A percentile compares a stretch with the other conserved stretches of the same genome.
Evolutionary conservation across 2,888 invertebrate genomes (phyloP).

Genomic region (Neoascia interrupta): DNA sequence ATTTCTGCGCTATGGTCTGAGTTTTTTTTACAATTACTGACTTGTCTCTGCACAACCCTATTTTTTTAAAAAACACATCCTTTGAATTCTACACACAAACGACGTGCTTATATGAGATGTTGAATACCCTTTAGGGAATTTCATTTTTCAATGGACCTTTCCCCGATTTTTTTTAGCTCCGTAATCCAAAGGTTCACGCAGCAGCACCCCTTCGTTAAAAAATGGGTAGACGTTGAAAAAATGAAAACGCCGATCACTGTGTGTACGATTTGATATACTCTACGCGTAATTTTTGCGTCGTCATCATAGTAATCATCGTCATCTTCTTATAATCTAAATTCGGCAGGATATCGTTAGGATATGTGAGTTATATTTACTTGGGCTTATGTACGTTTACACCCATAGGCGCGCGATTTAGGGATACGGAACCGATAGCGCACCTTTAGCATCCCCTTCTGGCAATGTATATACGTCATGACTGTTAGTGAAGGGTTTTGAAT

Average conservation of each 20-base stretch:
- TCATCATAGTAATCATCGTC: slow-evolving; percentile 62
- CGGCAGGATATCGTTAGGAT: slow-evolving; percentile 30
- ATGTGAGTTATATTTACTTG: slow-evolving; percentile 36
- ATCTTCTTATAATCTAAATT: slow-evolving; percentile 59
- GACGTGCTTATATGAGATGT: too few relatives aligned
- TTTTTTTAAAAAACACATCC: slow-evolving; percentile 42
- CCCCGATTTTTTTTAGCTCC: slow-evolving; percentile 44
- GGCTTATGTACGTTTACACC: slow-evolving; percentile 33
- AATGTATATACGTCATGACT: slow-evolving; percentile 4
- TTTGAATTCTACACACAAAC: slow-evolving; percentile 37
- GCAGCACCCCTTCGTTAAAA: slow-evolving; percentile 68
- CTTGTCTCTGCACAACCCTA: slow-evolving; percentile 68
- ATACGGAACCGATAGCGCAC: slow-evolving; percentile 50
- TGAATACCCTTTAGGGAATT: slow-evolving; percentile 68
- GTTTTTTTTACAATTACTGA: slow-evolving; percentile 42
- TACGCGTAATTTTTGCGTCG: slow-evolving; percentile 65
- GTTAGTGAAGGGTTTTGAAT: slow-evolving; percentile 65
- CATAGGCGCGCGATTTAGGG: slow-evolving; percentile 59
- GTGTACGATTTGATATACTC: slow-evolving; percentile 39
- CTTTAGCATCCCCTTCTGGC: slow-evolving; percentile 52
- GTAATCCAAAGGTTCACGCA: slow-evolving; percentile 65
- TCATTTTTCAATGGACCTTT: slow-evolving; percentile 44
- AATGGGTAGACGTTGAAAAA: slow-evolving; percentile 52
- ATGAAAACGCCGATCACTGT: neutral
- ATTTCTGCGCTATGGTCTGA: slow-evolving; percentile 2